Evolutionary conservation across 2,113 vertebrate genomes (phyloP).

Genomic region (Neolamprologus falcicula): DNA sequence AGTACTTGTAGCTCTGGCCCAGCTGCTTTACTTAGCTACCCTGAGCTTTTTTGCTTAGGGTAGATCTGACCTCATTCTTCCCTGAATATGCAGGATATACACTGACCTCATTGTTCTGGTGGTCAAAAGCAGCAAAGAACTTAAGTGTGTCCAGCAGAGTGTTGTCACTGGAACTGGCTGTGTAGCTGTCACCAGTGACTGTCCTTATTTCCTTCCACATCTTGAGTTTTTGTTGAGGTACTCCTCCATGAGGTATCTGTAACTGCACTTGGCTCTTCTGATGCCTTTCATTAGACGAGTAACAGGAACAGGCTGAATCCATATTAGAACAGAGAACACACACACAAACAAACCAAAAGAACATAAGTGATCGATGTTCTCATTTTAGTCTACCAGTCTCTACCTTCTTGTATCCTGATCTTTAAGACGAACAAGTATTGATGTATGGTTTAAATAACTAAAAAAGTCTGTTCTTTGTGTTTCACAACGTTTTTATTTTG

Average conservation of each 20-base stretch:
- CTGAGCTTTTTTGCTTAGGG: not conserved
- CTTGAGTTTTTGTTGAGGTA: not conserved
- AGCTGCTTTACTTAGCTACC: not conserved
- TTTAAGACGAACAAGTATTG: not conserved
- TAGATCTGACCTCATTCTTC: not conserved
- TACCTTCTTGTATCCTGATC: not conserved
- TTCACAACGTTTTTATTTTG: accelerated
- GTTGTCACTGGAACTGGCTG: not conserved
- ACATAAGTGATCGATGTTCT: not conserved
- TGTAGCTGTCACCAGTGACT: not conserved
- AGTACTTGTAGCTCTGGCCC: not conserved
- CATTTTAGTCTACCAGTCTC: not conserved
- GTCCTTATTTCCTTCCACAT: not conserved
- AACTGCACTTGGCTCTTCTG: not conserved
- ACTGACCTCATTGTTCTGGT: not conserved
- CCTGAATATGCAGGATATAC: not conserved
- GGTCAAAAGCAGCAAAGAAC: not conserved
- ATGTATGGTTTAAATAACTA: not conserved
- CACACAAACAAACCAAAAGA: not conserved
- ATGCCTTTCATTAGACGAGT: not conserved
- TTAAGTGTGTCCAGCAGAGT: not conserved
- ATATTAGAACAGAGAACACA: not conserved
- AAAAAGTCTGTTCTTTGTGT: not conserved
- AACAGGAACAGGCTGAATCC: not conserved
- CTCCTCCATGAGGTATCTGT: not conserved